Conservation (phyloP, 2,888 invertebrate genomes). For the Parapristionchus giblindavisi region DNA sequence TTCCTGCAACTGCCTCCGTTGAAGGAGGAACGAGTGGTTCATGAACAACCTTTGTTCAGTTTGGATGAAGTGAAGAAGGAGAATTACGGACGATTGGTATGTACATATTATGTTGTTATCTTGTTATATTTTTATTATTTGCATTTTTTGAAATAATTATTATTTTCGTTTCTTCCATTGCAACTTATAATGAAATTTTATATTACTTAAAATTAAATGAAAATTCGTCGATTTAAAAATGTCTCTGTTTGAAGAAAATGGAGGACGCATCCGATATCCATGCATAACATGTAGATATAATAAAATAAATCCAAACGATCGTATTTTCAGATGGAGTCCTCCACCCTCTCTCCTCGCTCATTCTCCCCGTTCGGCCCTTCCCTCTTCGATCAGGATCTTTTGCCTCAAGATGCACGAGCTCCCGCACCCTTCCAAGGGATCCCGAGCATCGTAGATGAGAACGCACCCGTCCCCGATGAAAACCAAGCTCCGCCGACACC, state of each 20-base stretch:
- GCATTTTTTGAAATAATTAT: too few species aligned
- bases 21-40: constrained; percentile 46
- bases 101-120: not conserved
- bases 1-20: constrained; percentile 53
- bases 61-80: constrained; percentile 28
- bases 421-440: constrained; percentile 18
- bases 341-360: constrained; percentile 11
- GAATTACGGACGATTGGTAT: not conserved
- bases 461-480: not conserved
- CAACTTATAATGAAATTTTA: too few species aligned
- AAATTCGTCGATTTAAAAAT: too few species aligned
- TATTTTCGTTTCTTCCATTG: too few species aligned
- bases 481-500: not conserved
- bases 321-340: too few species aligned
- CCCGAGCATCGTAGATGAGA: constrained; percentile 14
- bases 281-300: too few species aligned
- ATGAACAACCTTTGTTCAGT: not conserved
- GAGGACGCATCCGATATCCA: too few species aligned
- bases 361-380: constrained; percentile 36
- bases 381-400: constrained; percentile 15
- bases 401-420: constrained; percentile 2
- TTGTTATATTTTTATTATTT: too few species aligned
- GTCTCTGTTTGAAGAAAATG: too few species aligned
- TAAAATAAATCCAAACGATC: too few species aligned
- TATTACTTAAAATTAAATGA: too few species aligned